Evolutionary conservation across 2,888 invertebrate species (phyloP).

Genomic region (Polyommatus iphigenia): DNA sequence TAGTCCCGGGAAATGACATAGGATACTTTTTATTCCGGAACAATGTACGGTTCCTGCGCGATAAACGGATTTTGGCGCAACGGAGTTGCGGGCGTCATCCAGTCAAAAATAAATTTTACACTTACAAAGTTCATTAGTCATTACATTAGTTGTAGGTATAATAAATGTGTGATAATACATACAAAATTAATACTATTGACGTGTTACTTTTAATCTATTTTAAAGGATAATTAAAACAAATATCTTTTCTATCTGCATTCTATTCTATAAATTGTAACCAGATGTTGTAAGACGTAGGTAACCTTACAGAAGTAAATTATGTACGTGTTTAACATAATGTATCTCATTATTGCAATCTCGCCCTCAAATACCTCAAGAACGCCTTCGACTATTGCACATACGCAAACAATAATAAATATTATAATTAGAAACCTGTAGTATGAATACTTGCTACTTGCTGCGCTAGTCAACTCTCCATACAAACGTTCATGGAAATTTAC

Average conservation of each 20-base stretch:
- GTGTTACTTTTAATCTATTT: too few relatives aligned
- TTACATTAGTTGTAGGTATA: too few relatives aligned
- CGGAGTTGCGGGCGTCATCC: too few relatives aligned
- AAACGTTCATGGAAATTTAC: not conserved
- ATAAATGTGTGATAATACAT: too few relatives aligned
- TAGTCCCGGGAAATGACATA: too few relatives aligned
- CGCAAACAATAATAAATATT: constrained; percentile 8
- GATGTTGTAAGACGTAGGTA: constrained; percentile 3
- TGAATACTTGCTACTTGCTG: not conserved
- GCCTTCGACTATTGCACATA: constrained; percentile 43
- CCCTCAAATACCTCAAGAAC: constrained; percentile 52
- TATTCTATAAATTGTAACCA: not conserved
- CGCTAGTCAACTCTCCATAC: not conserved
- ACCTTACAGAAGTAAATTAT: constrained; percentile 3
- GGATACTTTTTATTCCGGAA: too few relatives aligned
- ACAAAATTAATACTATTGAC: too few relatives aligned
- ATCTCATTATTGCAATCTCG: constrained; percentile 36
- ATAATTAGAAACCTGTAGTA: not conserved
- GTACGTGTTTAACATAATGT: constrained; percentile 37
- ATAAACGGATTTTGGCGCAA: too few relatives aligned
- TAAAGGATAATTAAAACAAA: not conserved
- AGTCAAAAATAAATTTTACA: too few relatives aligned
- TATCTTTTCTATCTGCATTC: not conserved
- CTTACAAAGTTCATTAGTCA: too few relatives aligned
- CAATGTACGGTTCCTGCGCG: too few relatives aligned